Conservation (phyloP, 2,113 vertebrate genomes). For the Xiphophorus hellerii region DNA sequence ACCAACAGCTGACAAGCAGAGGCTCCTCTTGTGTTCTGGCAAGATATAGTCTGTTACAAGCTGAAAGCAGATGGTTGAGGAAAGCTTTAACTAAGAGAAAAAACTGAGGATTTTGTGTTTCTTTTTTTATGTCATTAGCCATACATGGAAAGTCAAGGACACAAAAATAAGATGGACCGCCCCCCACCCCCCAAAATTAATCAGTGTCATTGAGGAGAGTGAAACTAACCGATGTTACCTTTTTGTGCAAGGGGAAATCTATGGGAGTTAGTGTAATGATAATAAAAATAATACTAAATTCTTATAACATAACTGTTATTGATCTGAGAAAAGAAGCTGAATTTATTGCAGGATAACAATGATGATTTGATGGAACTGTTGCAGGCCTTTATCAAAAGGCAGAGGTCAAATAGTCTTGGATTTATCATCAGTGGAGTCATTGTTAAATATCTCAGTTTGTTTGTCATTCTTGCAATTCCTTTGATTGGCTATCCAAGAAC, state of each 20-base stretch:
- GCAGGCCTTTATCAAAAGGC: background rate
- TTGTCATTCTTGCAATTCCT: background rate
- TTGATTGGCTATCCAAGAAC: background rate
- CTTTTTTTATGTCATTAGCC: slow-evolving; percentile 3
- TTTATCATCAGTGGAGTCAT: background rate
- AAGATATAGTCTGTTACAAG: slow-evolving; percentile 24
- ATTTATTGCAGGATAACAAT: background rate
- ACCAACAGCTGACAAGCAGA: slow-evolving; percentile 37
- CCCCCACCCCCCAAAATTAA: slow-evolving; percentile 13
- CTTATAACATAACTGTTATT: background rate
- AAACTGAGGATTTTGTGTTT: slow-evolving; percentile 49
- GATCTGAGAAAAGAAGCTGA: slow-evolving; percentile 2
- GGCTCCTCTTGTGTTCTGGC: slow-evolving; percentile 24
- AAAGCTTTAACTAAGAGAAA: slow-evolving; percentile 56
- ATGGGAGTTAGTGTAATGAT: background rate
- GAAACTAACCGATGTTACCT: slow-evolving; percentile 26
- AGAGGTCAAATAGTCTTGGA: background rate
- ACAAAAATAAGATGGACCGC: background rate
- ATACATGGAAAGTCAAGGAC: slow-evolving; percentile 29
- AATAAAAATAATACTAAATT: background rate
- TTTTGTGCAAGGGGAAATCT: slow-evolving; percentile 6
- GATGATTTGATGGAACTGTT: background rate
- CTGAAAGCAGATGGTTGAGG: slow-evolving; percentile 54
- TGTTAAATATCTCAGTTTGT: background rate
- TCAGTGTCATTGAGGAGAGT: slow-evolving; percentile 34